Conservation (phyloP, 2,113 vertebrate genomes). For the Mionectes macconnelli region DNA sequence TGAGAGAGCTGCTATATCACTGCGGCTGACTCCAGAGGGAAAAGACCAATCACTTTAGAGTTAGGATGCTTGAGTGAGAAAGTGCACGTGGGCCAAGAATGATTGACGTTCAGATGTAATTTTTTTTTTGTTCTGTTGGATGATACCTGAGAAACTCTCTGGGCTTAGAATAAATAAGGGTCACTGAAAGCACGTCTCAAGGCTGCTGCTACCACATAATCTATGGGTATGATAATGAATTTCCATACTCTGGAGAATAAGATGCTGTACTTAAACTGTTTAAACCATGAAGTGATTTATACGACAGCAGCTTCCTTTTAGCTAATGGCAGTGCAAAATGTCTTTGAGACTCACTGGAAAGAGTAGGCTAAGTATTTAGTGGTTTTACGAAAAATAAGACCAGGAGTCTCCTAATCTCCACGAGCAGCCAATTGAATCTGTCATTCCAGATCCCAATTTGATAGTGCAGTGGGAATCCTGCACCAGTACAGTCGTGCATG, state of each 20-base stretch:
- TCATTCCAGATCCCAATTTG: conserved; percentile 25
- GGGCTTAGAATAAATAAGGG: conserved; percentile 42
- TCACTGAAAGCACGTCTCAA: not conserved
- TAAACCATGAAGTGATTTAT: not conserved
- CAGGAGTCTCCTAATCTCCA: not conserved
- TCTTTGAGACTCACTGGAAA: not conserved
- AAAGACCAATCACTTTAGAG: conserved; percentile 36
- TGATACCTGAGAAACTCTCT: conserved; percentile 26
- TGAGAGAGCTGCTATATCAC: conserved; percentile 36
- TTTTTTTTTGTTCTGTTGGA: not conserved
- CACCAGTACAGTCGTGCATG: not conserved
- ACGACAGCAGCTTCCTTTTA: not conserved
- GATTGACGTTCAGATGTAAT: not conserved
- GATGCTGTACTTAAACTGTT: not conserved
- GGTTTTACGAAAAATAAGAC: not conserved
- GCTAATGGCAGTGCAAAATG: not conserved
- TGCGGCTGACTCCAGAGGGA: not conserved
- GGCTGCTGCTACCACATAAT: conserved; percentile 11
- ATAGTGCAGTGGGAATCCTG: not conserved
- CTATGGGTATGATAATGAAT: not conserved
- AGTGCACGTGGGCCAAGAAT: conserved; percentile 15
- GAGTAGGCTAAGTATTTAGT: not conserved
- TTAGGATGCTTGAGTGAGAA: conserved; percentile 31
- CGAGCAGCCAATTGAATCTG: not conserved
- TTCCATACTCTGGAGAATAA: not conserved